Evolutionary conservation across 2,113 vertebrate species (phyloP).

Genomic region (Microcebus ravelobensis): DNA sequence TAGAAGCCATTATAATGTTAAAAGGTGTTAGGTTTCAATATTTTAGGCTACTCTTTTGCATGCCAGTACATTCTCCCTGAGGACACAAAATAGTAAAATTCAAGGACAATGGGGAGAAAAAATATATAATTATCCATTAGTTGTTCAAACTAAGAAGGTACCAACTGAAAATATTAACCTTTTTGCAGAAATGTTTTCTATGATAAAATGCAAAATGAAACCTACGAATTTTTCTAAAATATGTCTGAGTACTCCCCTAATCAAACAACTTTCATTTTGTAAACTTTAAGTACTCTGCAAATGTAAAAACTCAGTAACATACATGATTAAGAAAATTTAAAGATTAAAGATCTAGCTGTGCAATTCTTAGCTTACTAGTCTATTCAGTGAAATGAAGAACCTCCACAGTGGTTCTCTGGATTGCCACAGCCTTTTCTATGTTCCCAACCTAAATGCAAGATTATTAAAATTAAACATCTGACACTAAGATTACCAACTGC

Average conservation of each 20-base stretch:
- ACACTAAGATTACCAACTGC: not conserved
- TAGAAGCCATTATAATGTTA: constrained; percentile 60
- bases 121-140: constrained; percentile 58
- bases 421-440: not conserved
- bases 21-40: constrained; percentile 78
- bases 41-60: constrained; percentile 67
- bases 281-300: constrained; percentile 11
- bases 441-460: constrained; percentile 1
- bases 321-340: constrained; percentile 4
- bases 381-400: constrained; percentile 13
- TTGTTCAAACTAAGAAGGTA: constrained; percentile 52
- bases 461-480: constrained; percentile 5
- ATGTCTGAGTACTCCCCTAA: not conserved
- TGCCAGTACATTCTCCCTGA: constrained; percentile 66
- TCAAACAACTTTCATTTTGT: constrained; percentile 26
- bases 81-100: constrained; percentile 70
- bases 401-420: not conserved
- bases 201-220: constrained; percentile 26
- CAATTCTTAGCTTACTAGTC: constrained; percentile 40
- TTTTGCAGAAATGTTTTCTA: constrained; percentile 53
- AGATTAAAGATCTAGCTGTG: not conserved
- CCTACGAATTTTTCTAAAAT: constrained; percentile 21
- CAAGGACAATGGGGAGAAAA: constrained; percentile 63
- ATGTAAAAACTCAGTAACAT: constrained; percentile 5
- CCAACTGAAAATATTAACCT: constrained; percentile 48